Evolutionary conservation across 2,888 invertebrate species (phyloP).

Genomic region (Clitarchus hookeri): DNA sequence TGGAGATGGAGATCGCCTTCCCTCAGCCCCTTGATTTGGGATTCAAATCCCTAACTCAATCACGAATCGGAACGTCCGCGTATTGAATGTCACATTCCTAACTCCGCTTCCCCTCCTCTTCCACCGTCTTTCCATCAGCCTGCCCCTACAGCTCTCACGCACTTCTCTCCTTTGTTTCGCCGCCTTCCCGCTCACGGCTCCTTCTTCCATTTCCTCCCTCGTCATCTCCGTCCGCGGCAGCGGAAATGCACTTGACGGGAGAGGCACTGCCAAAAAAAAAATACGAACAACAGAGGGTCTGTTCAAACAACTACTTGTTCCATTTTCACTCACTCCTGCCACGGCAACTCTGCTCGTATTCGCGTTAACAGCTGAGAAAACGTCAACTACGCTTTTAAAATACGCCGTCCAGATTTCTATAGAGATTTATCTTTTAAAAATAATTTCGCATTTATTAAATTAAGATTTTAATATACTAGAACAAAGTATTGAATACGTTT

Average conservation of each 20-base stretch:
- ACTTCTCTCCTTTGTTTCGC: neutral
- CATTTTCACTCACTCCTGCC: too few species aligned
- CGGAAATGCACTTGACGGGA: neutral
- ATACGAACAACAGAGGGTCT: too few species aligned
- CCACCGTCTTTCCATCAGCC: neutral
- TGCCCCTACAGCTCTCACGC: neutral
- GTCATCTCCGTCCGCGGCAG: neutral
- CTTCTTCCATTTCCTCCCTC: neutral
- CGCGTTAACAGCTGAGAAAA: too few species aligned
- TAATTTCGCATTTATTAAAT: too few species aligned
- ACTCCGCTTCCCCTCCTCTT: neutral
- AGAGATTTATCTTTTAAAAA: too few species aligned
- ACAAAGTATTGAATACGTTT: too few species aligned
- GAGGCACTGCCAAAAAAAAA: neutral
- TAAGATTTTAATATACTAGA: too few species aligned
- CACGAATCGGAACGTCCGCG: neutral
- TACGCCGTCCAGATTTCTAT: too few species aligned
- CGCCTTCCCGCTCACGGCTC: neutral
- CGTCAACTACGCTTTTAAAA: too few species aligned
- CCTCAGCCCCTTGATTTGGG: neutral
- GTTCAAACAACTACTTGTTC: too few species aligned
- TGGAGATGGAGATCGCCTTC: neutral
- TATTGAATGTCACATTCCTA: slow-evolving; percentile 2
- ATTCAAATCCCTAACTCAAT: slow-evolving; percentile 14
- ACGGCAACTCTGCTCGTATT: too few species aligned